Percentiles rank a stretch among this genome's conserved stretches.
These are phyloP conservation scores for Phasianus colchicus DNA, from an alignment of 2,113 vertebrate genomes.

Conservation along the genomic window DNA sequence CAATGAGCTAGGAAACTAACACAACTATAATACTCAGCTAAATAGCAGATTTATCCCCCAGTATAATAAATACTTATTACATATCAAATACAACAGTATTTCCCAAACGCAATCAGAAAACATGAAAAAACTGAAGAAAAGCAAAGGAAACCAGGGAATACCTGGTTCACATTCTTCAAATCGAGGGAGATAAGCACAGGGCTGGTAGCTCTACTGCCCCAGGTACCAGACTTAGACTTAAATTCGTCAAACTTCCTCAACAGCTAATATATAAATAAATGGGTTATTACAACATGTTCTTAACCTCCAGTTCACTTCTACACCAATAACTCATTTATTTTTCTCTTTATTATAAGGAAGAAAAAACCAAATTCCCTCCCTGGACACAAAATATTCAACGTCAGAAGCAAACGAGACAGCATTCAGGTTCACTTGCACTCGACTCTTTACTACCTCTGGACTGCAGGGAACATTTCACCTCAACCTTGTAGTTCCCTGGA, in stretches of 20 bases:
- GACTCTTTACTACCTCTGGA: neutral
- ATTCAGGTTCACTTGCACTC: neutral
- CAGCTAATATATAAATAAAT: neutral
- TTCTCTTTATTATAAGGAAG: neutral
- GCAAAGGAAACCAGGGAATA: neutral
- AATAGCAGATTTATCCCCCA: neutral
- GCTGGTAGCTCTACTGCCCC: neutral
- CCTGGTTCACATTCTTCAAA: fast-evolving
- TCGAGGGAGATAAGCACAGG: neutral
- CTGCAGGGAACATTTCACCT: neutral
- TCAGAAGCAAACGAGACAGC: neutral
- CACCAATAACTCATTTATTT: neutral
- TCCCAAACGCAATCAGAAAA: neutral
- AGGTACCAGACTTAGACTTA: neutral
- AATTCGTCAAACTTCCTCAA: neutral
- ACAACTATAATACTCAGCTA: neutral
- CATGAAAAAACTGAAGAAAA: neutral
- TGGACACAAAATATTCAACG: neutral
- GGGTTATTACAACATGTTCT: neutral
- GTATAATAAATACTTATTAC: neutral
- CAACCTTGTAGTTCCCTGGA: neutral
- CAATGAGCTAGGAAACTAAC: fast-evolving
- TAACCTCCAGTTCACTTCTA: neutral
- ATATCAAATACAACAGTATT: neutral
- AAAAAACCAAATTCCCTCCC: neutral